These are phyloP conservation scores for Isurus oxyrinchus DNA, from an alignment of 2,113 vertebrate species.

Conservation along the genomic window DNA sequence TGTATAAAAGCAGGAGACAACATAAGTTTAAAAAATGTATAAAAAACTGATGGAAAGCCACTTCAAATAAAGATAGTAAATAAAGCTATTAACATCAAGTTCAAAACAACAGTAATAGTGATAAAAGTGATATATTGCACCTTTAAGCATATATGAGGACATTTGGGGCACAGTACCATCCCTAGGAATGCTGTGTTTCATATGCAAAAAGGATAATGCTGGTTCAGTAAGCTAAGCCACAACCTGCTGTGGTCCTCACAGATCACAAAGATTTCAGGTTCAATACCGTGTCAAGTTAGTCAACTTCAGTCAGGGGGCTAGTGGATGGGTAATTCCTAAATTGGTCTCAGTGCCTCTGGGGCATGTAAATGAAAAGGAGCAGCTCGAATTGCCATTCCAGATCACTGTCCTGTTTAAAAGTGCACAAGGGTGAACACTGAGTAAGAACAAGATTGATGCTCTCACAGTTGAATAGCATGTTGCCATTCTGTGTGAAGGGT, in stretches of 20 bases:
- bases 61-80: not conserved
- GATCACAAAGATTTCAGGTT: not conserved
- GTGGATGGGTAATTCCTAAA: not conserved
- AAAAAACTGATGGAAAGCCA: not conserved
- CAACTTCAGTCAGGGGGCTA: not conserved
- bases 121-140: not conserved
- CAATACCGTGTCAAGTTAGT: not conserved
- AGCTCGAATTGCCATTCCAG: not conserved
- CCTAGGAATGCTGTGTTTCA: not conserved
- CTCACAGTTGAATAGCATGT: not conserved
- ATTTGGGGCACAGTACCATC: not conserved
- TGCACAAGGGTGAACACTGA: not conserved
- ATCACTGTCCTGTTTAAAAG: not conserved
- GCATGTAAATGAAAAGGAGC: not conserved
- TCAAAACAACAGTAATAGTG: not conserved
- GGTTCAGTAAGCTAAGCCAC: not conserved
- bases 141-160: not conserved
- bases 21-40: not conserved
- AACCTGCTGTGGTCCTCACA: not conserved
- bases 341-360: not conserved
- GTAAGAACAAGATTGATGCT: not conserved
- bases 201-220: not conserved
- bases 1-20: not conserved
- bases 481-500: not conserved
- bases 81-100: not conserved